Conservation (phyloP, 2,113 vertebrate genomes). For the Serinus canaria region DNA sequence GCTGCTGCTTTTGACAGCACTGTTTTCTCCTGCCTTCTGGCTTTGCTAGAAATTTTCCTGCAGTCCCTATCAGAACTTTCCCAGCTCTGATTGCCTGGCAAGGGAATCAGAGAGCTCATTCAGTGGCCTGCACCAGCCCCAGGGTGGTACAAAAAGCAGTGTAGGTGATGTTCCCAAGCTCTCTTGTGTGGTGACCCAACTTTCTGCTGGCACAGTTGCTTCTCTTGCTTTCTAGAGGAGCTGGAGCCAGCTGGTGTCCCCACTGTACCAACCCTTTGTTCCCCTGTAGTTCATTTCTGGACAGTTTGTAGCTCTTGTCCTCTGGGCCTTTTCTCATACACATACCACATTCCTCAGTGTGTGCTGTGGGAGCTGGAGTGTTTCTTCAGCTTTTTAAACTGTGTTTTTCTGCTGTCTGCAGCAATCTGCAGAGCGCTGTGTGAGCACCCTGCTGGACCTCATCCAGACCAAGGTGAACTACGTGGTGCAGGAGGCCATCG, state of each 20-base stretch:
- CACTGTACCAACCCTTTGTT: not conserved
- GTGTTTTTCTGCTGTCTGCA: constrained; percentile 33
- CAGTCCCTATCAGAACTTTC: not conserved
- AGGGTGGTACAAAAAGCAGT: not conserved
- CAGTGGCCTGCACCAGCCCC: not conserved
- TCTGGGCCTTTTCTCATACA: not conserved
- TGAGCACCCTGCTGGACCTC: constrained; percentile 94
- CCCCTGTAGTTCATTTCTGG: not conserved
- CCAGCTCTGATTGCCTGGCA: not conserved
- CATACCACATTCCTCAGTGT: fast-evolving
- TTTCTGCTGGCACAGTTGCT: not conserved
- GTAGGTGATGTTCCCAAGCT: not conserved
- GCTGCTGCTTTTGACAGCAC: not conserved
- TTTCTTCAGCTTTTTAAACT: not conserved
- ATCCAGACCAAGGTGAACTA: constrained; percentile 99
- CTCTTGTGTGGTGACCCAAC: not conserved
- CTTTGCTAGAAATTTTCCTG: not conserved
- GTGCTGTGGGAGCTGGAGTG: not conserved
- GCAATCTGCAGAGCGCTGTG: constrained; percentile 98
- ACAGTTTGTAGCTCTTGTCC: not conserved
- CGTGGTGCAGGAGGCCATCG: constrained; percentile 97
- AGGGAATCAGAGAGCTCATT: not conserved
- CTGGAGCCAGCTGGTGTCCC: not conserved
- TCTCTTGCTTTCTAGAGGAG: not conserved
- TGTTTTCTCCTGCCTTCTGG: not conserved